Conservation (phyloP, 2,888 invertebrate species). For the Ochropleura leucogaster region DNA sequence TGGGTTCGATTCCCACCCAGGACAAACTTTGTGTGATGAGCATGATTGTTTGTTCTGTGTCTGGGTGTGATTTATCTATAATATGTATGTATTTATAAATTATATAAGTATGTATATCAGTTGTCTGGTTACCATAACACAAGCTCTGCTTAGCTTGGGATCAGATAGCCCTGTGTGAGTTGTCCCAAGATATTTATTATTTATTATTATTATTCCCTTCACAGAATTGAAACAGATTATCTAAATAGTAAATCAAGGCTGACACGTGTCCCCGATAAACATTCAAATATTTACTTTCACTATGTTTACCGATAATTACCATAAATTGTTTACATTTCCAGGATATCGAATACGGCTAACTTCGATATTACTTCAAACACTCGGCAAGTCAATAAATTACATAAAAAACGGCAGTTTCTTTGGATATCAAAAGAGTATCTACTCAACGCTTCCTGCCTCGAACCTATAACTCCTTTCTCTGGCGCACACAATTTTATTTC, state of each 20-base stretch:
- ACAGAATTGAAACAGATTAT: not conserved
- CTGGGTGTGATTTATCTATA: too few relatives aligned
- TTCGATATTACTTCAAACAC: conserved; percentile 70
- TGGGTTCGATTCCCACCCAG: too few relatives aligned
- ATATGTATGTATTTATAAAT: too few relatives aligned
- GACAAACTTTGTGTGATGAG: too few relatives aligned
- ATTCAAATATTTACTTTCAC: conserved; percentile 27
- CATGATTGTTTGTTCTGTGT: too few relatives aligned
- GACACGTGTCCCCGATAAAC: conserved; percentile 26
- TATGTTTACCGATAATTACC: conserved; percentile 46
- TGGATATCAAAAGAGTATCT: conserved; percentile 74
- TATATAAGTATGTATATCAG: too few relatives aligned
- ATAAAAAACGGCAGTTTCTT: conserved; percentile 68
- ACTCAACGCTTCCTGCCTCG: conserved; percentile 73
- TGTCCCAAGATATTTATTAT: too few relatives aligned
- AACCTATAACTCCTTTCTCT: conserved; percentile 79
- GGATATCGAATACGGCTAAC: conserved; percentile 42
- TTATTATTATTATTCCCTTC: too few relatives aligned
- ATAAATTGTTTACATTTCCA: conserved; percentile 45
- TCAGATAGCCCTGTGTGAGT: too few relatives aligned
- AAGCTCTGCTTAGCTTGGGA: too few relatives aligned
- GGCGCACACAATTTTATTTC: conserved; percentile 86
- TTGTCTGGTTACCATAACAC: too few relatives aligned
- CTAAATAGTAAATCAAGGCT: not conserved
- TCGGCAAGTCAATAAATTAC: conserved; percentile 71